These are phyloP conservation scores for Bombus breviceps DNA, from an alignment of 1,140 invertebrate species.

Conservation along the genomic window DNA sequence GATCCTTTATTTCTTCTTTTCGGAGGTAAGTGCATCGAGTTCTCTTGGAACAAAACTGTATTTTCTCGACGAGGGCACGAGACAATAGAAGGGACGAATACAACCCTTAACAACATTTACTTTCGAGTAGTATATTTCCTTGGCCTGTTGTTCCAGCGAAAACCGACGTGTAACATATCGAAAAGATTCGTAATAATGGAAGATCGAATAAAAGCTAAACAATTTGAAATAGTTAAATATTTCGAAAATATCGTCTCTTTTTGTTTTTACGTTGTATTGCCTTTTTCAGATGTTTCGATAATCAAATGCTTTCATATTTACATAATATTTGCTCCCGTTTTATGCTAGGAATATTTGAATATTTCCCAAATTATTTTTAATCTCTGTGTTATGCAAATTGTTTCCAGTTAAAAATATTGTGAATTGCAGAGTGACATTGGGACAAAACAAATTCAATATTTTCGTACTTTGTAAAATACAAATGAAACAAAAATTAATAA, in stretches of 20 bases:
- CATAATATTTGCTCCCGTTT: neutral
- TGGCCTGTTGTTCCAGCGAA: conserved; percentile 11
- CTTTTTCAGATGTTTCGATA: neutral
- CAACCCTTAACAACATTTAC: conserved; percentile 25
- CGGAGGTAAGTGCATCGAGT: conserved; percentile 4
- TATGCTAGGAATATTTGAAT: neutral
- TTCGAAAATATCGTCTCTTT: neutral
- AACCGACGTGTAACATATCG: neutral
- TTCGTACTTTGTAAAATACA: neutral
- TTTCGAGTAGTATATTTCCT: neutral
- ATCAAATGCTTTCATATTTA: neutral
- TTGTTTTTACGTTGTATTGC: neutral
- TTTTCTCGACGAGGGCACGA: neutral
- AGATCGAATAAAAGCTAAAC: neutral
- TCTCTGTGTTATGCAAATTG: neutral
- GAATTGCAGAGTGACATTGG: no score
- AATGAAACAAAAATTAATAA: neutral
- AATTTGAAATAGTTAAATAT: neutral
- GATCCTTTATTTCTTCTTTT: conserved; percentile 1
- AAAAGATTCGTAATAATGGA: neutral
- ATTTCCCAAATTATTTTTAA: neutral
- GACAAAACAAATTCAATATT: neutral
- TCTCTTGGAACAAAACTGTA: conserved; percentile 19
- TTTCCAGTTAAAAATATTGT: neutral
- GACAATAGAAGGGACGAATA: conserved; percentile 1